These are phyloP conservation scores for Melanotaenia boesemani DNA, from an alignment of 2,797 vertebrate species.

Conservation along the genomic window DNA sequence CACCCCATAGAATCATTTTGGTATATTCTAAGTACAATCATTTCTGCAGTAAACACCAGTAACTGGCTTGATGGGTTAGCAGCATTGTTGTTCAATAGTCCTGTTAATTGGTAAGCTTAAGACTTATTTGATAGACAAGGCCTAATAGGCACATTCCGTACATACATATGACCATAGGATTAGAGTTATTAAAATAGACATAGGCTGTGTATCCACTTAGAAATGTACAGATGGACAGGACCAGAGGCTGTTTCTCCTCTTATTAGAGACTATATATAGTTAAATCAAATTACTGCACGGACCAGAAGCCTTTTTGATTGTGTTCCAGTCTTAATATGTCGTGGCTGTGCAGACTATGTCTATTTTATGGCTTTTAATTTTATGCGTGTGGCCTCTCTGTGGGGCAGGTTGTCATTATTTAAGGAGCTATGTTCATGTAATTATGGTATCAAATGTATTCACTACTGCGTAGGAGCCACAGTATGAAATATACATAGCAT, in stretches of 20 bases:
- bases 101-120: constrained; percentile 77
- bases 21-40: constrained; percentile 62
- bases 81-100: constrained; percentile 79
- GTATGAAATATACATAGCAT: constrained; percentile 81
- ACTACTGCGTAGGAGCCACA: constrained; percentile 82
- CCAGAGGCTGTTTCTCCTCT: constrained; percentile 43
- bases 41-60: constrained; percentile 72
- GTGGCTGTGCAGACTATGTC: constrained; percentile 65
- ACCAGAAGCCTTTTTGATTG: constrained; percentile 55
- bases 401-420: constrained; percentile 77
- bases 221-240: constrained; percentile 66
- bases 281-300: constrained; percentile 43
- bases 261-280: constrained; percentile 47
- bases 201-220: constrained; percentile 58
- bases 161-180: constrained; percentile 69
- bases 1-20: constrained; percentile 60
- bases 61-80: constrained; percentile 76
- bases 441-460: constrained; percentile 85
- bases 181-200: constrained; percentile 75
- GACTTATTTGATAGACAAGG: constrained; percentile 76
- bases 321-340: constrained; percentile 45
- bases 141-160: constrained; percentile 59
- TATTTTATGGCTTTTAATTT: constrained; percentile 81
- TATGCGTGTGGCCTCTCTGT: constrained; percentile 68
- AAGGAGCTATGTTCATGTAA: constrained; percentile 82